Base-by-base conservation (phyloP, 2,888 invertebrate species). In the Macrosiphum euphorbiae region DNA sequence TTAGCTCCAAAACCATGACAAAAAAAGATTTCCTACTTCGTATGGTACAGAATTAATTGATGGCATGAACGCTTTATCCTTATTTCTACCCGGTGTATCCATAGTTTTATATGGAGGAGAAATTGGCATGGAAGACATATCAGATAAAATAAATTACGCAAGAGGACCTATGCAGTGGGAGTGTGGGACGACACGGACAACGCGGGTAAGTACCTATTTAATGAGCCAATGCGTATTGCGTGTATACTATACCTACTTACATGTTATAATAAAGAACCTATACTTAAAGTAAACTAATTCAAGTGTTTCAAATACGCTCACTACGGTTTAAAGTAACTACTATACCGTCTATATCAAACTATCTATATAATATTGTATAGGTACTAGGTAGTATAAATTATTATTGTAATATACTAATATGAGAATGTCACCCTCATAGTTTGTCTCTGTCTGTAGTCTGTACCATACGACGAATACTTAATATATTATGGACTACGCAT, bases 81-180 rank as follows among this genome's bases (percentile, higher is more conserved):
- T 94, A 28, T 90, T 94, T 61, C 61, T 94, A 26, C 93, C 93
- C 0, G 93, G 93, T 8, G 35, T 89, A 10, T 26, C 89, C 13
- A 90, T 94, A 28, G 58, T 94, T 26, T 94, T 85, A 5, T 94
- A 94, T n/a, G 93, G 93, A 58, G 90, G 90, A 90, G 93, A 94
- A 94, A 90, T 94, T 28, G 93, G 93, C 35, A 94, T 94, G 87
- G 96, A 96, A 28, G 96, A 96, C 28, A 96, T 58, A 52, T 0
- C 88, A 35, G 96, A 94, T 44, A 95, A 95, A 4, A 97, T 97
- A 5, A 96, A 98, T 94, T 97, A 97, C 0, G 97, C 96, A 95
- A 96, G 98, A 61, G 98, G 98, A 0, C 98, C 98, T 0, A 98
- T 97, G 96, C 98, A 98, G 95, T 98, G 98, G 98, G 97, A 96